phyloP scores from a whole-genome alignment of 2,888 invertebrate genomes.

The Xanthostigma xanthostigma region DNA sequence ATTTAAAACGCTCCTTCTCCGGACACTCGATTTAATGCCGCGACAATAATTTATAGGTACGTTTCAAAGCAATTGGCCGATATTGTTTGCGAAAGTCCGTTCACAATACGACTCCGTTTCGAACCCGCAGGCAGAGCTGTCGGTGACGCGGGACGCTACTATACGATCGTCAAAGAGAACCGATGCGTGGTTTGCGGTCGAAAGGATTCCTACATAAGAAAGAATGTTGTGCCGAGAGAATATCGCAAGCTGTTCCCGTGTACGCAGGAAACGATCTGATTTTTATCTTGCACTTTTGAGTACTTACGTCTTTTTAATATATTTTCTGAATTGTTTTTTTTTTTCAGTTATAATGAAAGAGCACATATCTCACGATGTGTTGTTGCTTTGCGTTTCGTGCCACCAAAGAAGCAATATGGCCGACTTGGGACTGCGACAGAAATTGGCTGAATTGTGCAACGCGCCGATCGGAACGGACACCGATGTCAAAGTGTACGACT shows the following conservation, averaged over 20 bases:
- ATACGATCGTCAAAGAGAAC: conserved; percentile 54
- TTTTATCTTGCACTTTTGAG: not conserved
- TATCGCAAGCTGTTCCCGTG: conserved; percentile 63
- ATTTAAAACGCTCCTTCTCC: too few species aligned
- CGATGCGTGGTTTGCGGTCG: conserved; percentile 67
- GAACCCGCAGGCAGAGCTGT: conserved; percentile 62
- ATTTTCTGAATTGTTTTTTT: conserved; percentile 20
- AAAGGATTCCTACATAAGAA: conserved; percentile 50
- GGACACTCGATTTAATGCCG: too few species aligned
- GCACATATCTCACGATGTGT: conserved; percentile 66
- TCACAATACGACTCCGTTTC: conserved; percentile 56
- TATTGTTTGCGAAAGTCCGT: conserved; percentile 31
- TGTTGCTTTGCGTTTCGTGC: conserved; percentile 55
- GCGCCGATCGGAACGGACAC: conserved; percentile 40
- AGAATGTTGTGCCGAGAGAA: conserved; percentile 71
- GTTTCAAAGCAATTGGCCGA: conserved; percentile 34
- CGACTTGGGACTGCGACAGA: conserved; percentile 42
- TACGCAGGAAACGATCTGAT: conserved; percentile 19
- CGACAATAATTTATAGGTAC: conserved; percentile 28
- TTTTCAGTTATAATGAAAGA: conserved; percentile 55
- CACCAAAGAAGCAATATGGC: conserved; percentile 52
- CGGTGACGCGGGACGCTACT: conserved; percentile 55
- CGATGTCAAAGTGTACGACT: not conserved
- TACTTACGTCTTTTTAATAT: not conserved
- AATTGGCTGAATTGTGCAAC: conserved; percentile 40